phyloP scores from a whole-genome alignment of 2,113 vertebrate genomes.

The Microcebus ravelobensis region DNA sequence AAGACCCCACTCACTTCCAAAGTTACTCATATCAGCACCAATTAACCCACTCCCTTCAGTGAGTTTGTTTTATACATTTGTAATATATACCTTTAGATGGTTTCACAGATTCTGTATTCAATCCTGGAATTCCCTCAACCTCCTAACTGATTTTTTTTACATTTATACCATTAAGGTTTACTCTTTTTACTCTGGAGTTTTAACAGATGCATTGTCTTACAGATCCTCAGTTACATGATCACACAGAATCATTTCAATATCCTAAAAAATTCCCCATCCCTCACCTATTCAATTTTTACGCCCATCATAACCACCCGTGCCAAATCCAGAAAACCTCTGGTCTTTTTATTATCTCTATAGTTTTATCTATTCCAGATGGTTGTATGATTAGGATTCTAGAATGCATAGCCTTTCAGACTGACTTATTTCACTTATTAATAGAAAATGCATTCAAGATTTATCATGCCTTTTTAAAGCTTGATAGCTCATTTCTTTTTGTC shows the following conservation, averaged over 20 bases:
- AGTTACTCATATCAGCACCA: neutral
- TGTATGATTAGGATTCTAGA: neutral
- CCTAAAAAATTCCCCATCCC: neutral
- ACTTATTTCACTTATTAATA: neutral
- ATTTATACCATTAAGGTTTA: neutral
- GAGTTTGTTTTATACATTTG: neutral
- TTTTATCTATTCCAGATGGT: neutral
- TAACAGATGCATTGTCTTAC: neutral
- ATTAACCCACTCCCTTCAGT: neutral
- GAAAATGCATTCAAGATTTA: neutral
- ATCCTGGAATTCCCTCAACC: neutral
- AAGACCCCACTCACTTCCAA: neutral
- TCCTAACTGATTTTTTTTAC: neutral
- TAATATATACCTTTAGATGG: neutral
- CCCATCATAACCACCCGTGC: neutral
- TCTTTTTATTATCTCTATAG: neutral
- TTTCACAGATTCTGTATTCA: neutral
- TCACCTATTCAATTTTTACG: neutral
- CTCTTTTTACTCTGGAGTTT: neutral
- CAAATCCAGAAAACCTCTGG: neutral
- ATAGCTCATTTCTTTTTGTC: neutral
- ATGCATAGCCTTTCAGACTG: neutral
- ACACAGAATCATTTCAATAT: neutral
- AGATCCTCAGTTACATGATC: neutral
- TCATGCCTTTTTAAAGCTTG: neutral